Evolutionary conservation across 2,888 invertebrate species (phyloP), one percentile per base, ranked within the genome.

Genomic region (Lymantria dispar): DNA sequence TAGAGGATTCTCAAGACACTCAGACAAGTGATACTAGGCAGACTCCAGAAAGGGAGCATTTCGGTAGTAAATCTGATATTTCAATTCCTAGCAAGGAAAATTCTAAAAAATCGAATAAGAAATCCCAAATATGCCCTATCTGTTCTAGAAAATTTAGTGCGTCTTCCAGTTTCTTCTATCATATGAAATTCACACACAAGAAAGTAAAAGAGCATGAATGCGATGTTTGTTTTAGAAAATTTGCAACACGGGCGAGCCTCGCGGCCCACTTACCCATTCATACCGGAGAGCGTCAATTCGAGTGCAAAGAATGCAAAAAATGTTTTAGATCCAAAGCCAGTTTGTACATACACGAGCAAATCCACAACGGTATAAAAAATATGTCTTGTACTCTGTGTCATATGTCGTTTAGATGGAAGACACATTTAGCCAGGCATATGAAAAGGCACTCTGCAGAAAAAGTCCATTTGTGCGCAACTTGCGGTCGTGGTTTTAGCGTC

Each of bases 161-260:
- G n/a, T 70, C 85, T 0, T 91, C 91, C 1, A 90, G 90, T 67
- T 85, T 91, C 56, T 89, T 89, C 69, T 92, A 93, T 62, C 93
- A 93, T 67, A 67, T 92, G 56, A 91, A 88, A 54, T 82, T 92
- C 66, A 78, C 80, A 10, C 93, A 93, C 72, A 74, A 72, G 0
- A 78, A 80, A 9, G 72, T 77, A 22, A 86, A 87, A 54, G 85
- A 89, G 48, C 86, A 91, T 71, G 77, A 77, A 37, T 93, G 93
- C 63, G 79, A 82, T 7, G 74, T 83, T 40, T 93, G 93, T 70
- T 87, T 86, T 0, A 78, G 85, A 38, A 79, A 74, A 43, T 92
- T 93, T 65, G 85, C 86, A 0, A 86, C 89, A 42, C 87, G 85
- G 54, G 78, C 75, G 8, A 74, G 80, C n/a, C 78, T 92, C 10